phyloP scores from a whole-genome alignment of 2,113 vertebrate species.

The mouse (Mus musculus) region DNA sequence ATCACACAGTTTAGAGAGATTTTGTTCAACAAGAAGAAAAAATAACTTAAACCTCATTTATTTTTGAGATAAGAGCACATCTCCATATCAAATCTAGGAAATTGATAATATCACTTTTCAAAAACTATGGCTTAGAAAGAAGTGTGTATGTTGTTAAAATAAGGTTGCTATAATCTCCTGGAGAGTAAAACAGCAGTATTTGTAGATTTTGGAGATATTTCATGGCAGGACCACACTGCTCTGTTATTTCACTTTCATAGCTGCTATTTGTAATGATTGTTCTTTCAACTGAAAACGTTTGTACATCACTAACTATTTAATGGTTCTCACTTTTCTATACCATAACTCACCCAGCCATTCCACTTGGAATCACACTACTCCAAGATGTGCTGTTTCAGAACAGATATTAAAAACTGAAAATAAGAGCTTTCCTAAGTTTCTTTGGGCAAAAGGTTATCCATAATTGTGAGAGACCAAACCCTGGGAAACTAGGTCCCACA shows the following conservation, averaged over 20 bases:
- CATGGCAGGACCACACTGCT: neutral
- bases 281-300: slow-evolving; percentile 56
- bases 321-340: neutral
- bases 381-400: neutral
- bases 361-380: neutral
- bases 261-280: slow-evolving; percentile 47
- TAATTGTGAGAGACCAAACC: too few species aligned
- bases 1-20: neutral
- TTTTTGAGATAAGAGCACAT: neutral
- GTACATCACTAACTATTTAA: slow-evolving; percentile 46
- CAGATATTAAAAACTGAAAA: neutral
- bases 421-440: neutral
- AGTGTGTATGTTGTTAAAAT: neutral
- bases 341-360: neutral
- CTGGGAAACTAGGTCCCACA: too few species aligned
- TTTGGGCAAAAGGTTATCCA: neutral
- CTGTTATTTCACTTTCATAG: slow-evolving; percentile 57
- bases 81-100: slow-evolving; percentile 8
- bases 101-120: slow-evolving; percentile 15
- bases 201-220: slow-evolving; percentile 46
- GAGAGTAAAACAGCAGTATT: slow-evolving; percentile 10
- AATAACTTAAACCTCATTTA: slow-evolving; percentile 3
- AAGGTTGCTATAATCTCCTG: slow-evolving; percentile 39
- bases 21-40: slow-evolving; percentile 21
- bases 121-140: slow-evolving; percentile 37